A percentile compares a stretch with the other conserved stretches of the same genome.
Evolutionary conservation across 1,140 invertebrate genomes (phyloP).

Genomic region (Tribolium castaneum): DNA sequence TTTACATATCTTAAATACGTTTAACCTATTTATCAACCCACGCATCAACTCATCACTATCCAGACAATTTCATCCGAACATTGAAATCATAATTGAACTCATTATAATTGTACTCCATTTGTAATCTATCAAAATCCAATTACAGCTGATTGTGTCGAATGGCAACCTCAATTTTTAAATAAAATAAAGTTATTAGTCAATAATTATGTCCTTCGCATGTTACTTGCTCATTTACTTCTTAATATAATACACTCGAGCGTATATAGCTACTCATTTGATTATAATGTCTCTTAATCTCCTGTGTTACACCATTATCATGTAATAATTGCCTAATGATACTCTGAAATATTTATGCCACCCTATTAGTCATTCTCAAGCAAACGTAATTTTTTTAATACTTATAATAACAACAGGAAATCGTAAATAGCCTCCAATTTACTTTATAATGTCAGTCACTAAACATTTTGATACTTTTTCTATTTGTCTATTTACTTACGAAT

Average conservation of each 20-base stretch:
- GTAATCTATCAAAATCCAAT: neutral
- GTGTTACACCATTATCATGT: constrained; percentile 18
- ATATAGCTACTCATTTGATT: constrained; percentile 15
- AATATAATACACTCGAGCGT: constrained; percentile 16
- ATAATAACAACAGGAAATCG: neutral
- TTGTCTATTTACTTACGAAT: no score
- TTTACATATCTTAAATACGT: constrained; percentile 30
- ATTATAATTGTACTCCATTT: neutral
- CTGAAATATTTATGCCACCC: neutral
- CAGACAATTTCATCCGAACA: neutral
- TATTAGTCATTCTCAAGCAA: neutral
- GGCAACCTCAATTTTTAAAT: neutral
- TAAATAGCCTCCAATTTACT: neutral
- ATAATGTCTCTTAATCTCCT: constrained; percentile 1
- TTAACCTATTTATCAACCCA: constrained; percentile 9
- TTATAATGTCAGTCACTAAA: neutral
- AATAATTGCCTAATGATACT: constrained; percentile 31
- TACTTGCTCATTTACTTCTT: constrained; percentile 18
- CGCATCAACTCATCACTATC: constrained; percentile 2
- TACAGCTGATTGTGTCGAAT: neutral
- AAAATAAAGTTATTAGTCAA: constrained; percentile 35
- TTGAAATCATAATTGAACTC: neutral
- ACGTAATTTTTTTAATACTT: neutral
- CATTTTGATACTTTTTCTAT: no score
- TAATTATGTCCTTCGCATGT: constrained; percentile 37